phyloP scores from a whole-genome alignment of 2,113 vertebrate species.

The Tachysurus vachellii region DNA sequence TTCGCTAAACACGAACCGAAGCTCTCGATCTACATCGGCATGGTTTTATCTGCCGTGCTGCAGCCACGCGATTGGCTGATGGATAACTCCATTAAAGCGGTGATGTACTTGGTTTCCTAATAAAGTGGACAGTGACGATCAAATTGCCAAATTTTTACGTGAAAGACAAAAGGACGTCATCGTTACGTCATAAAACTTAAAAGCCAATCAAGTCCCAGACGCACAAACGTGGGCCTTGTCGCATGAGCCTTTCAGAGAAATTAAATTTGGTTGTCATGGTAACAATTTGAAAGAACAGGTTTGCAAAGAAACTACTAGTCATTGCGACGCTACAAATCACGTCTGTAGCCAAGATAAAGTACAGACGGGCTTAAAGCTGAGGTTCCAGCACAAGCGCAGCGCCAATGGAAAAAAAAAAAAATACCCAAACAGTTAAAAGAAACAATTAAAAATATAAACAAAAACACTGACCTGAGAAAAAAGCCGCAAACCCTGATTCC shows the following conservation, averaged over 20 bases:
- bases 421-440: not conserved
- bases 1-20: not conserved
- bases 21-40: not conserved
- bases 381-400: not conserved
- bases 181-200: not conserved
- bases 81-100: not conserved
- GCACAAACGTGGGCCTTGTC: not conserved
- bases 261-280: not conserved
- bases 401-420: not conserved
- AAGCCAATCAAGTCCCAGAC: not conserved
- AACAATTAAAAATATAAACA: not conserved
- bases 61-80: not conserved
- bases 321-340: not conserved
- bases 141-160: not conserved
- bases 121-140: not conserved
- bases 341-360: not conserved
- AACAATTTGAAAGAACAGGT: not conserved
- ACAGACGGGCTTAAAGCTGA: not conserved
- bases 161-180: not conserved
- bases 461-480: slow-evolving; percentile 45
- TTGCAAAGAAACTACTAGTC: not conserved
- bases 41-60: not conserved
- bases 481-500: slow-evolving; percentile 22
- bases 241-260: not conserved
- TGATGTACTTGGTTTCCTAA: not conserved